phyloP scores from a whole-genome alignment of 2,888 invertebrate species.

The Glyphotaelius pellucidus region DNA sequence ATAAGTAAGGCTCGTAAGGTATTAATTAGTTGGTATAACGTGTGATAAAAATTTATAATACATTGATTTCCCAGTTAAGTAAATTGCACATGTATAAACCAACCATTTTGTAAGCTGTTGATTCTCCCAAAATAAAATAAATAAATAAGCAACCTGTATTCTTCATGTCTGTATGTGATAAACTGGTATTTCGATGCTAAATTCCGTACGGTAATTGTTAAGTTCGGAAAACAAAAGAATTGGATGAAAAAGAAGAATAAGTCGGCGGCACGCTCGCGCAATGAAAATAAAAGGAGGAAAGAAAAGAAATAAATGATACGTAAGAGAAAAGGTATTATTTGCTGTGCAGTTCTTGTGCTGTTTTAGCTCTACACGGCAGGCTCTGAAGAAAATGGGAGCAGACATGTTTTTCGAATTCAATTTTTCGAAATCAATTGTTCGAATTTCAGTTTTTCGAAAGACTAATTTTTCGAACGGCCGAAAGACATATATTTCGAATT shows the following conservation, averaged over 20 bases:
- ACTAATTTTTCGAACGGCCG: too few species aligned
- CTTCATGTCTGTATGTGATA: background rate
- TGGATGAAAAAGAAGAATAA: conserved; percentile 68
- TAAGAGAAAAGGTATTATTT: conserved; percentile 1
- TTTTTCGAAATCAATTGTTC: too few species aligned
- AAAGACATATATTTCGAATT: too few species aligned
- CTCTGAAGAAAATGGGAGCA: too few species aligned
- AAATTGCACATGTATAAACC: too few species aligned
- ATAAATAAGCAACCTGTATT: background rate
- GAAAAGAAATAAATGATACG: conserved; percentile 11
- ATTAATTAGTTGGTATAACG: too few species aligned
- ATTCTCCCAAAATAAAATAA: background rate
- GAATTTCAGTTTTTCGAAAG: too few species aligned
- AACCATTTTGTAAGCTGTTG: too few species aligned
- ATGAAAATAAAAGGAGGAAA: conserved; percentile 65
- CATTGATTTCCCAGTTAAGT: too few species aligned
- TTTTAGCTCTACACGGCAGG: background rate
- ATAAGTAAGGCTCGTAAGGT: too few species aligned
- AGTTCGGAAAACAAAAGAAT: conserved; percentile 68
- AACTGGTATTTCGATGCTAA: conserved; percentile 64
- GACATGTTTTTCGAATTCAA: too few species aligned
- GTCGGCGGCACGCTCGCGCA: conserved; percentile 69
- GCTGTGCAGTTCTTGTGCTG: background rate
- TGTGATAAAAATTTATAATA: too few species aligned
- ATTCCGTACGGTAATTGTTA: conserved; percentile 65